A percentile compares a stretch with the other conserved stretches of the same genome.
phyloP scores from a whole-genome alignment of 35 echinoderm and acorn worm species.

The Ptychodera flava region DNA sequence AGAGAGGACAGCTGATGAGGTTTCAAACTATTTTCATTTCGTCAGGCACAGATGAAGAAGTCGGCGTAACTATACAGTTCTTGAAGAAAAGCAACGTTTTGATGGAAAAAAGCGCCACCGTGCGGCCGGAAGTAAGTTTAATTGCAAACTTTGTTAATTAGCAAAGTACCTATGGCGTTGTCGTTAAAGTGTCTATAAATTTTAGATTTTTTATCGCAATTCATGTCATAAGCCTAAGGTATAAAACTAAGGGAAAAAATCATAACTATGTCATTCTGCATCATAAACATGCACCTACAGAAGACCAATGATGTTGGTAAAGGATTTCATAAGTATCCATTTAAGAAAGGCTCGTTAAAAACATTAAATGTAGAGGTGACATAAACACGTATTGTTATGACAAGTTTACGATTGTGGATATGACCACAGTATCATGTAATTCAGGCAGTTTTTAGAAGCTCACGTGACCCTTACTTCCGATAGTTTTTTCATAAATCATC shows the following conservation, averaged over 20 bases:
- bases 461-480: no score
- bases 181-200: not conserved
- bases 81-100: constrained; percentile 31
- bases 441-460: no score
- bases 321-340: no score
- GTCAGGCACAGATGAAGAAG: constrained; percentile 26
- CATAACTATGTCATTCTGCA: not conserved
- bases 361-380: no score
- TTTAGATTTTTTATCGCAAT: not conserved
- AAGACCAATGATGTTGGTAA: not conserved
- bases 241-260: not conserved
- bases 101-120: constrained; percentile 7
- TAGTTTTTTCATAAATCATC: no score
- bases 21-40: no score
- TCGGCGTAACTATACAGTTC: constrained; percentile 24
- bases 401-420: no score
- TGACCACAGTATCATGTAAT: no score
- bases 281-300: not conserved
- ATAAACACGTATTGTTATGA: no score
- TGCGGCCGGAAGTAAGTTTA: constrained; percentile 24
- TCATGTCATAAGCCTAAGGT: not conserved
- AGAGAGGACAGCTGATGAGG: no score
- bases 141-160: not conserved
- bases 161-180: not conserved
- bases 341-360: no score